Conservation (phyloP, 2,888 invertebrate genomes). For the Xestia rhomboidea region DNA sequence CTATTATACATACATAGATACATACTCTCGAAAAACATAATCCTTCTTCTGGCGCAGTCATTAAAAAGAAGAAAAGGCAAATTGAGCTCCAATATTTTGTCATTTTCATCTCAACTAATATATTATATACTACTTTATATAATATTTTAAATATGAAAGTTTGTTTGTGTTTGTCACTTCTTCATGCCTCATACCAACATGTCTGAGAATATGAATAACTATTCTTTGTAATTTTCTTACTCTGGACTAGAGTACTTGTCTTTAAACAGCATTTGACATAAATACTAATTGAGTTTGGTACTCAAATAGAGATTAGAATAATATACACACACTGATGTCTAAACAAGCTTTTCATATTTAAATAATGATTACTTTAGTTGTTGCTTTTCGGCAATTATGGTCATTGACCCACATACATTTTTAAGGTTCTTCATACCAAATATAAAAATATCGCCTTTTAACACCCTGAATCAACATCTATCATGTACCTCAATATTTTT, state of each 20-base stretch:
- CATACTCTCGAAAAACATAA: too few species aligned
- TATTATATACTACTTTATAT: background rate
- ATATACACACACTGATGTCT: background rate
- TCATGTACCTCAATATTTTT: background rate
- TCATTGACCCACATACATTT: background rate
- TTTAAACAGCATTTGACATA: background rate
- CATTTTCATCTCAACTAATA: too few species aligned
- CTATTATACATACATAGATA: too few species aligned
- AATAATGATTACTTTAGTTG: background rate
- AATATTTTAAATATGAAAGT: background rate
- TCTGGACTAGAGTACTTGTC: background rate
- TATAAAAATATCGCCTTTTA: background rate
- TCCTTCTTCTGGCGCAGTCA: too few species aligned
- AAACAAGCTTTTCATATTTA: background rate
- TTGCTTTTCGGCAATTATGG: background rate
- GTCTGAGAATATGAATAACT: background rate
- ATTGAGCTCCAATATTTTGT: background rate
- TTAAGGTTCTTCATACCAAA: background rate
- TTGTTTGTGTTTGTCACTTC: background rate
- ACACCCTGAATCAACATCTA: too few species aligned
- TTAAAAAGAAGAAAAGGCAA: background rate
- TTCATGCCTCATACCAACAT: background rate
- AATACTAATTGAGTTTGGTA: conserved; percentile 13
- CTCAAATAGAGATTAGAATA: background rate
- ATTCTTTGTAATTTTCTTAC: background rate